Evolutionary conservation across 2,113 vertebrate species (phyloP).

Genomic region (Pitta sordida): DNA sequence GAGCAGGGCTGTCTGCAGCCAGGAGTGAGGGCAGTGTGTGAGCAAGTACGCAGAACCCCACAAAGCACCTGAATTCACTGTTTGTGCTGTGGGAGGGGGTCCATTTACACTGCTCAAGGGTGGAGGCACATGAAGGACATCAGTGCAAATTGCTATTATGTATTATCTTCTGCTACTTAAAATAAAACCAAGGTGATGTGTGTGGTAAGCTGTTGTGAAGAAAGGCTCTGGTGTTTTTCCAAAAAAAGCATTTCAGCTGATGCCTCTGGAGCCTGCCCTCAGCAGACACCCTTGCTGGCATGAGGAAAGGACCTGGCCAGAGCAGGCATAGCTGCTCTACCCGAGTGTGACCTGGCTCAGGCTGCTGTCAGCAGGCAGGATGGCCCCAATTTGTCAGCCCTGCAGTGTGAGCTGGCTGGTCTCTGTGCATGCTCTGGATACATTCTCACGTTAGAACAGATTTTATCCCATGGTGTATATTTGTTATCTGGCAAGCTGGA

Average conservation of each 20-base stretch:
- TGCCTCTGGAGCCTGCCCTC: not conserved
- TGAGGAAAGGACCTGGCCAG: not conserved
- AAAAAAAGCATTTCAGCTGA: not conserved
- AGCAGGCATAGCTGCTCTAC: not conserved
- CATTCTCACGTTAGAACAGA: not conserved
- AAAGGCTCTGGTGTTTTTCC: not conserved
- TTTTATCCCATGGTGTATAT: not conserved
- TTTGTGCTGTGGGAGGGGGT: not conserved
- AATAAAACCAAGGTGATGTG: not conserved
- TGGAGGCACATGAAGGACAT: not conserved
- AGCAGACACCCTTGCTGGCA: accelerated
- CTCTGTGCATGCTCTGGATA: not conserved
- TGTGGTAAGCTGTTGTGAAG: not conserved
- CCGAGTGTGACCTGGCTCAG: not conserved
- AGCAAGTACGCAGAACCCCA: not conserved
- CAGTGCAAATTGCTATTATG: not conserved
- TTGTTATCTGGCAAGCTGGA: slow-evolving; percentile 40
- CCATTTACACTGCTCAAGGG: not conserved
- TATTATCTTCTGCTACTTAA: not conserved
- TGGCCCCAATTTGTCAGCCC: not conserved
- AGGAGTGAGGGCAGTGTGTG: not conserved
- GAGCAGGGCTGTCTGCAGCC: not conserved
- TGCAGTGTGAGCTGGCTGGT: accelerated
- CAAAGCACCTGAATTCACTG: not conserved
- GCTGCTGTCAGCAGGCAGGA: not conserved